phyloP scores from a whole-genome alignment of 1,140 invertebrate genomes.

The Drosophila repletoides region DNA sequence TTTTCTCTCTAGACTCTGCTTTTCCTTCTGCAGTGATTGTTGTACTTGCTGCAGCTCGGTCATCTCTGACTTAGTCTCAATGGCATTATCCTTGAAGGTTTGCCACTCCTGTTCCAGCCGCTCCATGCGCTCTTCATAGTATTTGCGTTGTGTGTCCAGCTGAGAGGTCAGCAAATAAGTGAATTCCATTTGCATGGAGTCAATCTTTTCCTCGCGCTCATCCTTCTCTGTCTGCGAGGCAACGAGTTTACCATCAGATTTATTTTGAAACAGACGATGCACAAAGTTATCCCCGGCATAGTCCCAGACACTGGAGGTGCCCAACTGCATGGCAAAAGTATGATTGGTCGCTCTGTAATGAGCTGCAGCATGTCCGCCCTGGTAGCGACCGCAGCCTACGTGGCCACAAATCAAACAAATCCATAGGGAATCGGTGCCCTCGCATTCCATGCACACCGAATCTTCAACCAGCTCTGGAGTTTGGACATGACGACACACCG shows the following conservation, averaged over 20 bases:
- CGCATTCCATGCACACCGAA: constrained; percentile 93
- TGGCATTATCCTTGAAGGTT: constrained; percentile 78
- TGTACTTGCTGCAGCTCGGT: constrained; percentile 84
- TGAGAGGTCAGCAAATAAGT: constrained; percentile 98
- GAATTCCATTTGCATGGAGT: constrained; percentile 97
- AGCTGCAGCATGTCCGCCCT: constrained; percentile 87
- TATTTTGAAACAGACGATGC: constrained; percentile 97
- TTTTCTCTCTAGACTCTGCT: constrained; percentile 87
- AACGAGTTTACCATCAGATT: constrained; percentile 98
- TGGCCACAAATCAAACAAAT: constrained; percentile 99
- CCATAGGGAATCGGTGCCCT: constrained; percentile 92
- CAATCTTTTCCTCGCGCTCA: constrained; percentile 93
- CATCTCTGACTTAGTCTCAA: constrained; percentile 83
- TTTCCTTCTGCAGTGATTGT: constrained; percentile 85
- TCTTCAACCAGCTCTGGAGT: constrained; percentile 94
- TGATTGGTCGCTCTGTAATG: constrained; percentile 98
- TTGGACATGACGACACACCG: constrained; percentile 93
- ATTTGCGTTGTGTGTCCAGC: constrained; percentile 95
- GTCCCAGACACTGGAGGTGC: constrained; percentile 97
- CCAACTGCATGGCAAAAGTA: constrained; percentile 97
- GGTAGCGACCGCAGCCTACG: constrained; percentile 94
- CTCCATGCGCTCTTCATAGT: constrained; percentile 93
- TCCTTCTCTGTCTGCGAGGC: constrained; percentile 86
- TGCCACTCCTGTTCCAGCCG: constrained; percentile 84
- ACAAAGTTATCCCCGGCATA: constrained; percentile 95